Evolutionary conservation across 1,140 invertebrate genomes (phyloP).

Genomic region (Galleria mellonella): DNA sequence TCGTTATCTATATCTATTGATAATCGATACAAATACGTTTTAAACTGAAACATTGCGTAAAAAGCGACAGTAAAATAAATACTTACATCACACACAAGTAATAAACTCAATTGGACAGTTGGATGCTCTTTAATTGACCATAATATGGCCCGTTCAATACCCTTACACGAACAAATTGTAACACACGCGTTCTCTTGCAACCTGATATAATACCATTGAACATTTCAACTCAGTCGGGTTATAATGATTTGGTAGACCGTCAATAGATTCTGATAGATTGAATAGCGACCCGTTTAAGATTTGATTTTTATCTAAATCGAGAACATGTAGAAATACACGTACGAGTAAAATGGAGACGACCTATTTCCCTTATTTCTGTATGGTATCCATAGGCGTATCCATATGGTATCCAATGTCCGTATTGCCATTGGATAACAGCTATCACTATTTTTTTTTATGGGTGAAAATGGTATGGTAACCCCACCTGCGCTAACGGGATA

Average conservation of each 20-base stretch:
- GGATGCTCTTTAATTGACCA: constrained; percentile 48
- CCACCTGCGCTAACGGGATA: no score
- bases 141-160: constrained; percentile 29
- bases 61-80: constrained; percentile 14
- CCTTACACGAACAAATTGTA: constrained; percentile 17
- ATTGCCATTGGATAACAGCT: no score
- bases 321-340: no score
- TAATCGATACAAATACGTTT: no score
- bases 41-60: no score
- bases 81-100: constrained; percentile 31
- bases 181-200: background rate
- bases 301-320: background rate
- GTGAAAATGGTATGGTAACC: no score
- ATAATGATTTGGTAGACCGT: constrained; percentile 9
- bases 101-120: constrained; percentile 45
- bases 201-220: background rate
- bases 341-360: no score
- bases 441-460: no score
- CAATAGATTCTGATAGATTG: constrained; percentile 20
- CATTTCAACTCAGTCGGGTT: constrained; percentile 8
- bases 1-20: no score
- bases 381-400: no score
- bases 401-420: no score
- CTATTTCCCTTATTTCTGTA: no score
- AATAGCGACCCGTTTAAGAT: constrained; percentile 7